Base-by-base conservation (phyloP, 1,140 invertebrate species). In the Trachelipus rathkii region DNA sequence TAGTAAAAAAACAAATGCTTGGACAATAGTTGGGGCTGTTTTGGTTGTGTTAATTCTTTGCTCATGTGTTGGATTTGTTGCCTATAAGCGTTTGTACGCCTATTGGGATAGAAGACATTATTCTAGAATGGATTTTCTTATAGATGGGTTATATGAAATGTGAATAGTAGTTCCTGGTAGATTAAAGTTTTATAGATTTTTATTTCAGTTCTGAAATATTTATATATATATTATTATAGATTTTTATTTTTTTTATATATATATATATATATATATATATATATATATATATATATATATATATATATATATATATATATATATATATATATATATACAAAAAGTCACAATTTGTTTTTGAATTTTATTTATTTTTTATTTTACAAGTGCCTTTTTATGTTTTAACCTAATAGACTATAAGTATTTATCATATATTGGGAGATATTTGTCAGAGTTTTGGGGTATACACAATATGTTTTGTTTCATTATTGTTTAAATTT, bases 71-170 rank as follows among this genome's bases (percentile, higher is more conserved):
- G 50, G 50, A 15, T 60, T 60, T 19, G 19, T 60, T 15, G 50
- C 50, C 8, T 60, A 60, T 8, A 60, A 19, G 19, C 50, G 50
- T 60, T 19, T 60, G 11, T 19, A 60, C 19, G 11, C 50, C 19
- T 60, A 60, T 60, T 60, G 50, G 50, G 11, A 60, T 19, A 60
- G 50, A 60, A 60, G 50, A 60, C 50, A 60, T 60, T 60, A 60
- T 60, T 60, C 50, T 15, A 60, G 50, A 60, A 19, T 60, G 19
- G 50, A 60, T 60, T 60, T 15, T 8, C 50, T 60, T 60, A 60
- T 60, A 60, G 50, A 60, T 60, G 50, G 50, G 8, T 60, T 60
- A 60, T 60, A 60, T 60, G 50, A 60, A 60, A 60, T 60, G 50
- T 60, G 8, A 60, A 2, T 15, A 60, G 50, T 15, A 19, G 33